These are phyloP conservation scores for Drosophila sordidula DNA, from an alignment of 2,888 invertebrate genomes.

Conservation along the genomic window DNA sequence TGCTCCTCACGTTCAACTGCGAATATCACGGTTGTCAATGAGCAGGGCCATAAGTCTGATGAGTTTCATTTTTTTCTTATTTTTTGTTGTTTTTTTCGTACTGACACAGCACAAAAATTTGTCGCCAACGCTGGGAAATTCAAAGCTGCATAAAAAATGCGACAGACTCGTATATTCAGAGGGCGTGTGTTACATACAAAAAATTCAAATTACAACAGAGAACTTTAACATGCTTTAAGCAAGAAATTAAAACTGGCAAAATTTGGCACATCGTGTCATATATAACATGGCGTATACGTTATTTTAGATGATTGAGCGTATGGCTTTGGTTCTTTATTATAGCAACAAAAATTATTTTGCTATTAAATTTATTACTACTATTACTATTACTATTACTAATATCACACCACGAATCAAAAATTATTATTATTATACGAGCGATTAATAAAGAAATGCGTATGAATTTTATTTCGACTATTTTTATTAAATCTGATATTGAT, in stretches of 20 bases:
- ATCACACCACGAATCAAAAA: too few relatives aligned
- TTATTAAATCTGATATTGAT: too few relatives aligned
- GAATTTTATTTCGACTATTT: too few relatives aligned
- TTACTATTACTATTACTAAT: too few relatives aligned
- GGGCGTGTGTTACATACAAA: neutral
- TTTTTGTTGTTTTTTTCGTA: constrained; percentile 2
- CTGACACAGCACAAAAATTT: constrained; percentile 36
- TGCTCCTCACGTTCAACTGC: constrained; percentile 47
- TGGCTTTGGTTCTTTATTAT: too few relatives aligned
- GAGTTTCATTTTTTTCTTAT: constrained; percentile 37
- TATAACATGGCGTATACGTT: neutral
- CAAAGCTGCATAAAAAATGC: constrained; percentile 31
- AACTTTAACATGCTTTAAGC: constrained; percentile 23
- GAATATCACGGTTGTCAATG: constrained; percentile 47
- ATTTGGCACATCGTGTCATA: too few relatives aligned
- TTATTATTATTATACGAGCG: too few relatives aligned
- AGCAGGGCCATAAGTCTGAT: constrained; percentile 51
- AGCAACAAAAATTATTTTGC: too few relatives aligned
- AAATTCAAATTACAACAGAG: constrained; percentile 20
- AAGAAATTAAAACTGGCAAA: neutral
- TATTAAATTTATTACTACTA: too few relatives aligned
- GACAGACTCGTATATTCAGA: constrained; percentile 2
- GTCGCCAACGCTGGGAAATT: constrained; percentile 20
- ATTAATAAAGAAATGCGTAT: too few relatives aligned
- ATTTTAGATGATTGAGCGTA: neutral